These are phyloP conservation scores for Sorex araneus DNA, from an alignment of 2,113 vertebrate genomes.

Conservation along the genomic window DNA sequence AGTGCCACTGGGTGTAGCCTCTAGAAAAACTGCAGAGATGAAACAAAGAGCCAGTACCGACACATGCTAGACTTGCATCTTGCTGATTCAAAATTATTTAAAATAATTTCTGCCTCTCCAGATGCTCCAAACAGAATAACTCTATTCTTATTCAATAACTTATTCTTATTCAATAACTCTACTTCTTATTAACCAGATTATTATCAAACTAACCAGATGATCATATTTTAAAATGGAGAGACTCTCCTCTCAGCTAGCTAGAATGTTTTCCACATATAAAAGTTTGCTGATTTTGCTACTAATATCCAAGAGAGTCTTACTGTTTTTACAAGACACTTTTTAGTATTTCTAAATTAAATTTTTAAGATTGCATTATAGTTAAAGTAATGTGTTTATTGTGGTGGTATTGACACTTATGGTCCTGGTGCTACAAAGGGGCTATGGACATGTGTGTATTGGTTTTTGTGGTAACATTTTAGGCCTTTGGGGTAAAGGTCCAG, in stretches of 20 bases:
- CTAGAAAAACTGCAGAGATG: neutral
- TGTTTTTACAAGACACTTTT: neutral
- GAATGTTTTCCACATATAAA: neutral
- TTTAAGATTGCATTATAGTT: no score
- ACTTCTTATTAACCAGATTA: neutral
- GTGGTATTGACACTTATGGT: neutral
- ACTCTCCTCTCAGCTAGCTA: neutral
- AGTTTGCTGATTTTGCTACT: neutral
- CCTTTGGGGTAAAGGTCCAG: neutral
- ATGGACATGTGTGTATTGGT: neutral
- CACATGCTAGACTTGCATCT: neutral
- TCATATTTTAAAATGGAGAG: neutral
- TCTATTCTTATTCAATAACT: no score
- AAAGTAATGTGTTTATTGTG: neutral
- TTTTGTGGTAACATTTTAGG: neutral
- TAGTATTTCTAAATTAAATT: neutral
- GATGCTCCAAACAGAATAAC: neutral
- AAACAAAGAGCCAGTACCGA: neutral
- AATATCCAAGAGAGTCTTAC: neutral
- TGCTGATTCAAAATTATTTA: neutral
- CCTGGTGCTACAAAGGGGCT: neutral
- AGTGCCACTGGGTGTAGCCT: no score
- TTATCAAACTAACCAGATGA: neutral
- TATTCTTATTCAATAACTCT: no score
- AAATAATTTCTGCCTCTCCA: neutral